These are phyloP conservation scores for Rhyacophila brunnea DNA, from an alignment of 1,140 invertebrate genomes.

Conservation along the genomic window DNA sequence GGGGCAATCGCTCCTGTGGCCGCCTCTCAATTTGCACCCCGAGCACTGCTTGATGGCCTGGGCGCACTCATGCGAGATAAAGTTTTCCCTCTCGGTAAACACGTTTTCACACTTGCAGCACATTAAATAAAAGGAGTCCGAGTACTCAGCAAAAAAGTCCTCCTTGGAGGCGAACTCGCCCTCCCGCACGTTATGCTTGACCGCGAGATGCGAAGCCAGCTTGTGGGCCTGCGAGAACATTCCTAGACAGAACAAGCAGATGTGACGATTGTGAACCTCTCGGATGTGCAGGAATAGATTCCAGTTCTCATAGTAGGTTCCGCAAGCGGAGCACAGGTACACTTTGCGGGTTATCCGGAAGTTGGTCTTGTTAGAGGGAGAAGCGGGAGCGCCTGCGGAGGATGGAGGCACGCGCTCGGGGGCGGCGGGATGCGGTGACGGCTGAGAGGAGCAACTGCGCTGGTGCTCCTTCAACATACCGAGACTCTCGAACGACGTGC, in stretches of 20 bases:
- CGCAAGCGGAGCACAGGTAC: slow-evolving; percentile 74
- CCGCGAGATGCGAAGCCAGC: slow-evolving; percentile 68
- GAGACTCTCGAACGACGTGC: slow-evolving; percentile 59
- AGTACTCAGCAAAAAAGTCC: slow-evolving; percentile 63
- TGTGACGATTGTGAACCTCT: slow-evolving; percentile 72
- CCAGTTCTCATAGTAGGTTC: slow-evolving; percentile 79
- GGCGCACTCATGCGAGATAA: slow-evolving; percentile 68
- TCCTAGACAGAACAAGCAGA: slow-evolving; percentile 76
- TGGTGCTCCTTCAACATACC: slow-evolving; percentile 62
- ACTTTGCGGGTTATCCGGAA: slow-evolving; percentile 71
- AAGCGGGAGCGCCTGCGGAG: slow-evolving; percentile 31
- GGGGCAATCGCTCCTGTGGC: slow-evolving; percentile 23
- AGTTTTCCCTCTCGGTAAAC: slow-evolving; percentile 69
- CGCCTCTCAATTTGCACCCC: slow-evolving; percentile 36
- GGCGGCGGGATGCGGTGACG: slow-evolving; percentile 43
- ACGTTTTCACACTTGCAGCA: slow-evolving; percentile 76
- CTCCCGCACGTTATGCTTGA: slow-evolving; percentile 72
- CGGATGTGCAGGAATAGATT: slow-evolving; percentile 79
- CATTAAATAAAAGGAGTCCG: slow-evolving; percentile 69
- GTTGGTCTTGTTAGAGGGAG: slow-evolving; percentile 45
- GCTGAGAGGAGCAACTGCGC: slow-evolving; percentile 54
- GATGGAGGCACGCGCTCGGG: slow-evolving; percentile 37
- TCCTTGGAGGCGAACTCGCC: slow-evolving; percentile 61
- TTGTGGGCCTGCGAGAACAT: slow-evolving; percentile 78
- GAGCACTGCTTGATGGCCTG: slow-evolving; percentile 39